Percentiles rank a stretch among this genome's conserved stretches.
These are phyloP conservation scores for Isotomurus palustris DNA, from an alignment of 2,888 invertebrate genomes.

Conservation along the genomic window DNA sequence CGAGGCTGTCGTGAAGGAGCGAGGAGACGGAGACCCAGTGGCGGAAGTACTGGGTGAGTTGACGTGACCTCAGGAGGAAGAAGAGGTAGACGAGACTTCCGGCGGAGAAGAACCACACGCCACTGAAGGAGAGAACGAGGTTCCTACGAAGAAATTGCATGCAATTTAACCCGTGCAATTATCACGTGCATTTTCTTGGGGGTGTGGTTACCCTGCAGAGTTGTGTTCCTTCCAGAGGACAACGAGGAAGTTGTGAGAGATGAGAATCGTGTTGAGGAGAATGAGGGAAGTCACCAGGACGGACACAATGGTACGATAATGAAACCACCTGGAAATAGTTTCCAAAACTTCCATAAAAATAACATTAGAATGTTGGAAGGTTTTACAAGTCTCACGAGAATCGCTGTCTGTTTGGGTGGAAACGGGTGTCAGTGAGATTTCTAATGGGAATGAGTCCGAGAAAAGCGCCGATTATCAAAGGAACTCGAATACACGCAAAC, in stretches of 20 bases:
- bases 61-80: slow-evolving; percentile 24
- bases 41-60: slow-evolving; percentile 22
- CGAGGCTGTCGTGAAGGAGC: slow-evolving; percentile 14
- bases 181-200: too few relatives aligned
- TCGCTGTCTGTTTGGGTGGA: not conserved
- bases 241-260: slow-evolving; percentile 22
- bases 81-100: slow-evolving; percentile 34
- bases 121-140: slow-evolving; percentile 23
- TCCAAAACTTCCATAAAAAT: not conserved
- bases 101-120: slow-evolving; percentile 39
- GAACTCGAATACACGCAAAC: slow-evolving; percentile 19
- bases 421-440: slow-evolving; percentile 9
- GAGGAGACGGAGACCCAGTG: slow-evolving; percentile 25
- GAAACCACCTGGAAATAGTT: slow-evolving; percentile 27
- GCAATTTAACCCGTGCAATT: not conserved
- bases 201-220: slow-evolving; percentile 37
- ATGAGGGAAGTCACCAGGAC: slow-evolving; percentile 20
- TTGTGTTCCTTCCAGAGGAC: slow-evolving; percentile 13
- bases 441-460: slow-evolving; percentile 33
- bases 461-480: slow-evolving; percentile 26
- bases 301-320: slow-evolving; percentile 26
- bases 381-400: not conserved
- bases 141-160: slow-evolving; percentile 12
- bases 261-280: slow-evolving; percentile 26
- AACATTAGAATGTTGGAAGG: not conserved